Conservation (phyloP, 2,113 vertebrate species). For the Melospiza georgiana region DNA sequence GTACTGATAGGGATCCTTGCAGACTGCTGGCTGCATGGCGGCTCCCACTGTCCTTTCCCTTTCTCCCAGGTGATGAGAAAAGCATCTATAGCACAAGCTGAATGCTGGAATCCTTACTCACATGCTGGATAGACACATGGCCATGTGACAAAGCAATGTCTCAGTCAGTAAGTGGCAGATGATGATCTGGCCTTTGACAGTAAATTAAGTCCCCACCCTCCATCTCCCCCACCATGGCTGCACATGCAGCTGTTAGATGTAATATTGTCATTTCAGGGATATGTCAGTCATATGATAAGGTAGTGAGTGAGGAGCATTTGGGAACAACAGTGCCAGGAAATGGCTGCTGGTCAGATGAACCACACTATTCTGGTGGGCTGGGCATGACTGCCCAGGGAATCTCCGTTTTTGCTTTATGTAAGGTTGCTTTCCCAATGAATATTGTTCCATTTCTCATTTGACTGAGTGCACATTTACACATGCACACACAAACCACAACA, state of each 20-base stretch:
- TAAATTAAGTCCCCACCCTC: neutral
- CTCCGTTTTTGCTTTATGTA: neutral
- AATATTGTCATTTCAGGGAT: neutral
- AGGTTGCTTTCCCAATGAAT: neutral
- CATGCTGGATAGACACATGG: neutral
- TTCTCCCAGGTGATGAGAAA: neutral
- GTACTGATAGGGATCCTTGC: neutral
- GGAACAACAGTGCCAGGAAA: neutral
- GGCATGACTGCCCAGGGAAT: neutral
- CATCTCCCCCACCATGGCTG: too few species aligned
- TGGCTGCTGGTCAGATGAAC: neutral
- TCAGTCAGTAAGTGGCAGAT: neutral
- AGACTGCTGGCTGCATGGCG: neutral
- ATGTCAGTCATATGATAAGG: fast-evolving
- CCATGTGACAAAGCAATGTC: neutral
- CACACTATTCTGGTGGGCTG: neutral
- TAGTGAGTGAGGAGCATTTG: neutral
- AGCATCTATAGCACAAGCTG: neutral
- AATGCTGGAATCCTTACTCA: neutral
- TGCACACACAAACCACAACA: neutral
- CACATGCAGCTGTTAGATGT: neutral
- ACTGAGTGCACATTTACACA: neutral
- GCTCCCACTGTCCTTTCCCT: neutral
- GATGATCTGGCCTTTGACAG: neutral
- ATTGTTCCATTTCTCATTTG: neutral